Base-by-base conservation (phyloP, 2,113 vertebrate species). In the Misgurnus mizolepis region DNA sequence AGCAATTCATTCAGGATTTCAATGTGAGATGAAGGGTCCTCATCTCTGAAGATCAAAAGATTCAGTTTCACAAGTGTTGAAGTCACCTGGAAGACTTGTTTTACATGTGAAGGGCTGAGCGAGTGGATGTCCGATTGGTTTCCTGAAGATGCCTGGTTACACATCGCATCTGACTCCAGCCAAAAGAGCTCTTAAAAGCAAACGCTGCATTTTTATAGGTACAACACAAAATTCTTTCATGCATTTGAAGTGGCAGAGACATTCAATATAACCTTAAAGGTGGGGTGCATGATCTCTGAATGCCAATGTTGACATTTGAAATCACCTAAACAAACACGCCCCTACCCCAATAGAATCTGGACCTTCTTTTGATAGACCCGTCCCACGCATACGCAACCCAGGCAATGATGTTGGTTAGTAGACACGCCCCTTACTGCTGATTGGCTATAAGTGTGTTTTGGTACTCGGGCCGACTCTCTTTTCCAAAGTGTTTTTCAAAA, bases 11-110 rank as follows among this genome's bases (percentile, higher is more conserved):
- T 41, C 3, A 79, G 22, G 10, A 8, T 40, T 22, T 47, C 14
- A 15, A 60, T n/a, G 22, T 61, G 9, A 12, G 14, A 10, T 34
- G 55, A 56, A 53, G 7, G 43, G 6, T 79, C 56, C 11, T 79
- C 58, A 10, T 39, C 45, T 45, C 4, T 41, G 3, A 71, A 62
- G 17, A 53, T 9, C 10, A 49, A 7, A 62, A 50, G 67, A 60
- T 43, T 80, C 34, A 80, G 3, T 14, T 80, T 22, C 56, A 80
- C 17, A 56, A 72, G 70, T 1, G 8, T 58, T 17, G 43, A 60
- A 12, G 18, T 34, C 53, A 58, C 5, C 34, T 18, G 17, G 39
- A 10, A 17, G 15, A 53, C 70, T 17, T 60, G 10, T 5, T 22
- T 5, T 17, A 73, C 15, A 7, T 8, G 70, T 60, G 9, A 17